Base-by-base conservation (phyloP, 2,113 vertebrate genomes). In the Leucoraja erinaceus region DNA sequence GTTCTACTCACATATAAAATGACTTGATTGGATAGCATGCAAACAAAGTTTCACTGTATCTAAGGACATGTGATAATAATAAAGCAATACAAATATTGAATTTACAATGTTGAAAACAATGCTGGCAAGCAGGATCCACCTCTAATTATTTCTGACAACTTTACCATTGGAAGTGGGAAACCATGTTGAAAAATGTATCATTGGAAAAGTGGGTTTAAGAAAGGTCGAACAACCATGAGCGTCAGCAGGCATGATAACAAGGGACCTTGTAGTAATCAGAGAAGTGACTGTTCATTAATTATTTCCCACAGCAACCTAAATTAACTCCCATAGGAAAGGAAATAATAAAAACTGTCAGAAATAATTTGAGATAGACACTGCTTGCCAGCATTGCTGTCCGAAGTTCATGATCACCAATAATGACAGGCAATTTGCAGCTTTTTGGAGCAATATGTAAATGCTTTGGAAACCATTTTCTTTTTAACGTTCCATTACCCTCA, bases 301-400 rank as follows among this genome's bases (percentile, higher is more conserved):
- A 91, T 72, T 91, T 91, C 90, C 72, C 68, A 54, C 90, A 72
- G 90, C 72, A 33, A 91, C 90, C 68, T 91, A 91, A 91, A 91
- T 91, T 91, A 91, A 91, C 90, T 91, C 90, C 68, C 90, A 91
- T 18, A 91, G 90, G 66, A 91, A 91, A 91, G 3, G 10, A 91
- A 91, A 91, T 91, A 72, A 91, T 91, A 72, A 72, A 66, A 91
- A 72, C 68, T 72, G 68, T 91, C 90, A 91, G 38, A 74, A 91
- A 33, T 72, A 91, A 91, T 91, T 72, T 91, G 90, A 91, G 66
- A 33, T 12, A 38, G 33, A 74, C 90, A 91, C 59, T 91, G 68
- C 72, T 91, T 72, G 90, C 38, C 68, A 74, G 90, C 90, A 91
- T 72, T 33, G 38, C 66, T 91, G 90, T 91, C 68, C 68, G 72